Conservation (phyloP, 2,113 vertebrate genomes). For the Chionomys nivalis region DNA sequence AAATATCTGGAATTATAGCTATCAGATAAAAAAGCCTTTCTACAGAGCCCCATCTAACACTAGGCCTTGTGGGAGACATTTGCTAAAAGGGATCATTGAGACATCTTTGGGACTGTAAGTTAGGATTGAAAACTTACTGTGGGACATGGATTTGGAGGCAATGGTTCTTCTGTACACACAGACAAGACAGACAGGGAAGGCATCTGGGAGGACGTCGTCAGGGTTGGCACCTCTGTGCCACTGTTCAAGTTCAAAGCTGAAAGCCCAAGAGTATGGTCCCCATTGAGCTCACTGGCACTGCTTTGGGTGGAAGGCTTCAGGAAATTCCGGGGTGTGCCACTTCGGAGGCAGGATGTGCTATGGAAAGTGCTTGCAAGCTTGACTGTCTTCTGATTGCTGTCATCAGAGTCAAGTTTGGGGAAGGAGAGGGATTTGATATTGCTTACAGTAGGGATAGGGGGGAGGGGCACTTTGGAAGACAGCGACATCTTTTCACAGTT, state of each 20-base stretch:
- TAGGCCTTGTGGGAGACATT: not conserved
- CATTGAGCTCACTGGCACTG: constrained; percentile 87
- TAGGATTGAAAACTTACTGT: constrained; percentile 80
- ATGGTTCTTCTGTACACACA: constrained; percentile 83
- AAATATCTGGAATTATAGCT: constrained; percentile 25
- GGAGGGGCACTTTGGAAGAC: constrained; percentile 90
- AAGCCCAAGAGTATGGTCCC: constrained; percentile 82
- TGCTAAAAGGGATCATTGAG: not conserved
- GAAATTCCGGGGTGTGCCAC: constrained; percentile 86
- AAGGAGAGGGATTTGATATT: constrained; percentile 98
- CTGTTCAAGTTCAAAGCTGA: constrained; percentile 83
- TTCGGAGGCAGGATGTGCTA: constrained; percentile 88
- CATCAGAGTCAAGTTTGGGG: constrained; percentile 95
- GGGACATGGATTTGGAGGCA: constrained; percentile 81
- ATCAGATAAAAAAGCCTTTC: not conserved
- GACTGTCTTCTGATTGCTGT: constrained; percentile 85
- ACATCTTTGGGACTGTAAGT: not conserved
- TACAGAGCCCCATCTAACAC: not conserved
- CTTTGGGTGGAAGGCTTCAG: constrained; percentile 84
- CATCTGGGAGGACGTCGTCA: constrained; percentile 80
- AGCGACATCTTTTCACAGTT: constrained; percentile 89
- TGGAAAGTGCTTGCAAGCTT: constrained; percentile 85
- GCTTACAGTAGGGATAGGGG: constrained; percentile 88
- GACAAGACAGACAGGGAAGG: constrained; percentile 83
- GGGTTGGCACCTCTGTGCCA: constrained; percentile 78